Conservation (phyloP, 2,797 vertebrate genomes). For the Anas georgica region DNA sequence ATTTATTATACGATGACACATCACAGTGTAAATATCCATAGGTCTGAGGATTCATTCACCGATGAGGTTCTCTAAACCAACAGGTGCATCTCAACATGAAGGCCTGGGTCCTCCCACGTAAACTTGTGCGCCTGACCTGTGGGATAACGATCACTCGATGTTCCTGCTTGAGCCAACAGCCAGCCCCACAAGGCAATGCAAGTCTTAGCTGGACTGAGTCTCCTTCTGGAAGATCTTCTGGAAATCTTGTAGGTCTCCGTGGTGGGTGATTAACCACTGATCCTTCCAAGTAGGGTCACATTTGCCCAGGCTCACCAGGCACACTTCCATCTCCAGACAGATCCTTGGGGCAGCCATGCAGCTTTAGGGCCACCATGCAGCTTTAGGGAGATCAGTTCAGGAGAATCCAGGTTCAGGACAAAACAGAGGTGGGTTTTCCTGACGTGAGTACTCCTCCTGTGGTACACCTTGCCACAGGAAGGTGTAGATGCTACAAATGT, state of each 20-base stretch:
- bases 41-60: background rate
- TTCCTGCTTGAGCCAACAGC: background rate
- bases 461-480: background rate
- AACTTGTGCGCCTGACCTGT: background rate
- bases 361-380: background rate
- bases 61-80: background rate
- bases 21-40: background rate
- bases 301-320: background rate
- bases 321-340: background rate
- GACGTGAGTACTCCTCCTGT: background rate
- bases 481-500: background rate
- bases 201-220: background rate
- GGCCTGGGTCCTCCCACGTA: background rate
- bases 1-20: background rate
- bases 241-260: background rate
- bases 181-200: background rate
- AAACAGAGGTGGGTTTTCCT: background rate
- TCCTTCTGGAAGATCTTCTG: background rate
- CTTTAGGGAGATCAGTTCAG: fast-evolving
- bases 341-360: background rate
- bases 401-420: background rate
- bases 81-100: background rate
- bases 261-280: background rate
- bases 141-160: background rate
- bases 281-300: background rate